Evolutionary conservation across 1,140 invertebrate genomes (phyloP), one percentile per base, ranked within the genome.

Genomic region (Galleria mellonella): DNA sequence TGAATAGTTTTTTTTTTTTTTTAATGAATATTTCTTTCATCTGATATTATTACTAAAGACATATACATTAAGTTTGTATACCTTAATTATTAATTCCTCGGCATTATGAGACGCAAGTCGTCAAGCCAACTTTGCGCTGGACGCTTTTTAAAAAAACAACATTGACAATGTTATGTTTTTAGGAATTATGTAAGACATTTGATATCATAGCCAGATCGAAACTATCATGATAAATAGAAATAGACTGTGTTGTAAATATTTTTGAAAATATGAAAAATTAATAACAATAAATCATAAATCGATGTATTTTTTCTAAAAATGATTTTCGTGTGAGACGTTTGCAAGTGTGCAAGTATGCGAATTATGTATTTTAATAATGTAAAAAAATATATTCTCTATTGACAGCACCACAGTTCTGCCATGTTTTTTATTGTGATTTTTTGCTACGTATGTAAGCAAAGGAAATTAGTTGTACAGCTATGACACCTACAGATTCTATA

Each of bases 221-320:
- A 37, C 35, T 15, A 37, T 17, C 14, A 37, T 15, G 17, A 46
- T 35, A n/a, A n/a, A n/a, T 54, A 60, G 49, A 47, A 50, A 58
- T 60, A 59, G 58, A 70, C 51, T 63, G 62, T 60, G 58, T 33
- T 61, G 56, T 77, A 76, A 72, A 73, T 70, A 71, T 71, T 68
- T 72, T 69, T 74, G 66, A 65, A 48, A 67, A 62, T 52, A 57
- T 52, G 39, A 47, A 55, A 58, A 58, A 45, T 14, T 62, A 51
- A 60, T 44, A 37, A 60, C 61, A 55, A 55, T 42, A 70, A 46
- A 44, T 45, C 37, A 38, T 38, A 62, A 68, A 75, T 59, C 40
- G 55, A 75, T 72, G 67, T 82, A 78, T 82, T 78, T 82, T 82
- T 82, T 82, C 72, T 76, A 78, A 70, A 50, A 68, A 69, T 72